phyloP scores from a whole-genome alignment of 2,113 vertebrate genomes.

The Lethenteron reissneri region DNA sequence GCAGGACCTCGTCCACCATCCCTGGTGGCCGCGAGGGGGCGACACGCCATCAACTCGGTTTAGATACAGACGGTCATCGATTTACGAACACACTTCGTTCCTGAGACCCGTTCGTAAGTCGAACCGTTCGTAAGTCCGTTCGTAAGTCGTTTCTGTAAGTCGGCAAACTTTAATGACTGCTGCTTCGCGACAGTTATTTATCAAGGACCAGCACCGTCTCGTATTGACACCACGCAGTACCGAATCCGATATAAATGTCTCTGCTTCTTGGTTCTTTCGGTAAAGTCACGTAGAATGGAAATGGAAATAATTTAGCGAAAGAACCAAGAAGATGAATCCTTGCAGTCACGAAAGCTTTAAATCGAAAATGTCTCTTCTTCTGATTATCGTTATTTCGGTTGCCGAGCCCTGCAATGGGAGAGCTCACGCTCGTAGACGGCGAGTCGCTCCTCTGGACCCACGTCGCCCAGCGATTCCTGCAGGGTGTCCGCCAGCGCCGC shows the following conservation, averaged over 20 bases:
- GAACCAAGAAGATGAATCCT: no score
- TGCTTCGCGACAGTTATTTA: no score
- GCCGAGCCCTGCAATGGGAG: constrained; percentile 9
- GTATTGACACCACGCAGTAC: background rate
- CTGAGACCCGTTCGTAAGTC: no score
- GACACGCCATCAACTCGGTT: background rate
- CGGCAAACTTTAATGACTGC: no score
- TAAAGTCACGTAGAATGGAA: background rate
- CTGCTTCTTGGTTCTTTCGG: constrained; percentile 2
- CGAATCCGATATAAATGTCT: constrained; percentile 6
- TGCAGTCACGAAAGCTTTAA: no score
- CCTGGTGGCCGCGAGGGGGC: constrained; percentile 2
- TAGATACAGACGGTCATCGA: background rate
- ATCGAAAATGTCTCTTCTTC: background rate
- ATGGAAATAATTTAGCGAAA: no score
- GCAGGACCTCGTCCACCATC: constrained; percentile 14
- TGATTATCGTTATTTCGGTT: constrained; percentile 8
- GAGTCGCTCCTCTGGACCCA: constrained; percentile 8
- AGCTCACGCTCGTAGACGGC: no score
- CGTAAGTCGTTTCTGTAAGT: no score
- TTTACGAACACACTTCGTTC: background rate
- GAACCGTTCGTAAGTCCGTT: no score
- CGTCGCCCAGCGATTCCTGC: constrained; percentile 9
- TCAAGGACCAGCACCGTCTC: no score
- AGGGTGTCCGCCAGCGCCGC: constrained; percentile 13